These are phyloP conservation scores for Pyrgilauda ruficollis DNA, from an alignment of 2,113 vertebrate species.

Conservation along the genomic window DNA sequence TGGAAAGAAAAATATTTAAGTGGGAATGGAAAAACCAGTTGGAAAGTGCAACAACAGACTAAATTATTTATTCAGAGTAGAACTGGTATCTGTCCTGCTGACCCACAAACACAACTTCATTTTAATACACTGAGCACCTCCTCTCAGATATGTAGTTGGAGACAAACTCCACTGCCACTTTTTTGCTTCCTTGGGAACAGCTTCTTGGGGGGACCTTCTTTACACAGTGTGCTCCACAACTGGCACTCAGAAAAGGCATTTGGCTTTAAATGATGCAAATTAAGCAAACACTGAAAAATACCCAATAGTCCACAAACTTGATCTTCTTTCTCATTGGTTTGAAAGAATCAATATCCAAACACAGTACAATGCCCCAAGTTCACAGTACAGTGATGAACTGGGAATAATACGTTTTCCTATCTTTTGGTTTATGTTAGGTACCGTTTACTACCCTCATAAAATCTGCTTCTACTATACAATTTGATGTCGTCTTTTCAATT, in stretches of 20 bases:
- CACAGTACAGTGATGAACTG: not conserved
- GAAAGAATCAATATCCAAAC: not conserved
- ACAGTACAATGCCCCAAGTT: not conserved
- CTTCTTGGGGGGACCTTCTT: not conserved
- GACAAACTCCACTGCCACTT: not conserved
- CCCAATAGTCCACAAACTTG: not conserved
- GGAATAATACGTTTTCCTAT: not conserved
- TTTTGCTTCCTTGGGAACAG: not conserved
- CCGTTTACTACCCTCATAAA: not conserved
- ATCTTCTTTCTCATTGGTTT: not conserved
- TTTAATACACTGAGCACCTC: not conserved
- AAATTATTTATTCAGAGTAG: not conserved
- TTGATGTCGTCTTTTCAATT: not conserved
- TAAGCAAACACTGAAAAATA: not conserved
- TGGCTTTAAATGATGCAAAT: not conserved
- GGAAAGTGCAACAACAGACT: not conserved
- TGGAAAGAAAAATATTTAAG: not conserved
- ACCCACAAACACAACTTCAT: not conserved
- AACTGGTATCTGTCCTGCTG: accelerated
- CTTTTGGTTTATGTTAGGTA: not conserved
- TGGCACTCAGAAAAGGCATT: not conserved
- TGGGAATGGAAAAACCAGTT: not conserved
- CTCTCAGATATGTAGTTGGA: not conserved
- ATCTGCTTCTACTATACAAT: not conserved
- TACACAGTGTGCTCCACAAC: not conserved